phyloP scores from a whole-genome alignment of 2,797 vertebrate species.

The Coendou prehensilis region DNA sequence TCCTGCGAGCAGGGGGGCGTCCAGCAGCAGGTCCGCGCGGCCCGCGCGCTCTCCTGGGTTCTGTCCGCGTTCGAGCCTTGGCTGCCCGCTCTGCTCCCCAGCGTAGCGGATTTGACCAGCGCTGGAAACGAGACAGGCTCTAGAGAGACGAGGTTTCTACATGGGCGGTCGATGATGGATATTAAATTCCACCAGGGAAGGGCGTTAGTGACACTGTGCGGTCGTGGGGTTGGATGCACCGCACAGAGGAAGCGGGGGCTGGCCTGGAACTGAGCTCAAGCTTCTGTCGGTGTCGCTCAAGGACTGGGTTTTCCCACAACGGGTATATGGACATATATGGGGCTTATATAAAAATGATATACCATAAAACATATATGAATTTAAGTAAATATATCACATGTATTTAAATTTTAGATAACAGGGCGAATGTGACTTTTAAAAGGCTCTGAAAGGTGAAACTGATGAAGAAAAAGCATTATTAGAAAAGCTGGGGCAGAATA shows the following conservation, averaged over 20 bases:
- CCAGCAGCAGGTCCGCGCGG: accelerated
- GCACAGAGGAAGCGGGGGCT: accelerated
- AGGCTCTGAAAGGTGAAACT: neutral
- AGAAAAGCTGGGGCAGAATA: neutral
- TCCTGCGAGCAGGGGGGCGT: neutral
- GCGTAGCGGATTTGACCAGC: neutral
- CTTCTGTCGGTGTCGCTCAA: neutral
- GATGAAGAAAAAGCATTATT: constrained; percentile 43
- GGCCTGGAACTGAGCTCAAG: neutral
- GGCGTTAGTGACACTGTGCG: neutral
- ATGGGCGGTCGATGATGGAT: neutral
- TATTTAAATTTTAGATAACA: neutral
- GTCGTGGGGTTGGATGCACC: neutral
- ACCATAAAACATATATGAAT: neutral
- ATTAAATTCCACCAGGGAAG: neutral
- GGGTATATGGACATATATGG: neutral
- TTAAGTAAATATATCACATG: neutral
- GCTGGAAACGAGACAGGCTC: neutral
- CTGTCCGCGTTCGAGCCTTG: neutral
- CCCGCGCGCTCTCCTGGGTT: neutral
- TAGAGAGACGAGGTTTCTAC: neutral
- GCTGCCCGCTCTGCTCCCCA: neutral
- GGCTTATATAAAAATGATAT: neutral
- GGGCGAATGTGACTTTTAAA: neutral
- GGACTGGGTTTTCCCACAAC: neutral